phyloP scores from a whole-genome alignment of 2,797 vertebrate genomes.

The Typhlichthys subterraneus region DNA sequence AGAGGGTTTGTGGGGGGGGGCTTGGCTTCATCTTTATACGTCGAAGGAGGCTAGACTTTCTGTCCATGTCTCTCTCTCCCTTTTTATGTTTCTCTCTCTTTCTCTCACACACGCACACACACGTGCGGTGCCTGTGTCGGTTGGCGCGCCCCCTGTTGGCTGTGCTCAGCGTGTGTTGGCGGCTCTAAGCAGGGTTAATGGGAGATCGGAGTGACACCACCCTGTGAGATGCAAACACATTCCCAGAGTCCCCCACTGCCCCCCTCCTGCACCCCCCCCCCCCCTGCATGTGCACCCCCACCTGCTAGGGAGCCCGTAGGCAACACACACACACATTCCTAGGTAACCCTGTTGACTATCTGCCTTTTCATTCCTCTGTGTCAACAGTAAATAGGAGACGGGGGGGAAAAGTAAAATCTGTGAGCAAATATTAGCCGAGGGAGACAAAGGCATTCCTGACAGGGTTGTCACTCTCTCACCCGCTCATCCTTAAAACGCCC shows the following conservation, averaged over 20 bases:
- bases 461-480: constrained; percentile 71
- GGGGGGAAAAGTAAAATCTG: constrained; percentile 70
- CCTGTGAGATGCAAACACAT: constrained; percentile 38
- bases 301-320: constrained; percentile 59
- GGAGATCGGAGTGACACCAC: constrained; percentile 13
- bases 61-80: constrained; percentile 17
- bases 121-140: neutral
- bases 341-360: constrained; percentile 71
- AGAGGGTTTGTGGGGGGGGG: constrained; percentile 2
- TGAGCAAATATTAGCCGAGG: constrained; percentile 78
- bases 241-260: constrained; percentile 13
- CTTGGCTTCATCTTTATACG: constrained; percentile 39
- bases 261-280: neutral
- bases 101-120: constrained; percentile 13
- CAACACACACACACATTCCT: constrained; percentile 18
- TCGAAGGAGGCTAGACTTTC: constrained; percentile 43
- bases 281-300: constrained; percentile 38
- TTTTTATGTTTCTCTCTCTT: neutral
- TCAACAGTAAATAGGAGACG: constrained; percentile 70
- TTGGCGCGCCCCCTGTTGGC: neutral
- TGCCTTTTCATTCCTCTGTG: constrained; percentile 72
- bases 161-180: constrained; percentile 31
- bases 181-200: constrained; percentile 24
- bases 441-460: constrained; percentile 81
- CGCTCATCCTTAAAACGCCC: constrained; percentile 60